Evolutionary conservation across 2,797 vertebrate genomes (phyloP), one percentile per base, ranked within the genome.

Genomic region (Platalea minor): DNA sequence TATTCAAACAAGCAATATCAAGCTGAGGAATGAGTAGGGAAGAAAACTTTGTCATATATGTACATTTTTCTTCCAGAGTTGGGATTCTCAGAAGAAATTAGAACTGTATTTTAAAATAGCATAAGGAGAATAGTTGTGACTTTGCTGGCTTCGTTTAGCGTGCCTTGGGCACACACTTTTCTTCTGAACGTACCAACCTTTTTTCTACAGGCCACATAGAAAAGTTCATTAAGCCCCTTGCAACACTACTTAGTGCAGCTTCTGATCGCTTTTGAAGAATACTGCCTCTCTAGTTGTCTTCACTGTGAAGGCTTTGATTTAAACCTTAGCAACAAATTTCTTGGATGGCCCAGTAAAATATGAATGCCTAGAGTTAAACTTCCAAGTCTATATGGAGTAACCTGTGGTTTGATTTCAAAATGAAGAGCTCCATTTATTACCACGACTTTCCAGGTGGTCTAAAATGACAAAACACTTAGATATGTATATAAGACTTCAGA

Each of bases 1-100:
- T 93, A 16, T 90, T 89, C 35, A 72, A 91, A 91, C 53, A 85
- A 76, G 29, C 26, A 63, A 11, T 68, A 85, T 54, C 45, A 85
- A 87, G 24, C 39, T 83, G 75, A 73, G 53, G 53, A 77, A 79
- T 33, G 57, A 92, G 25, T 48, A 93, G 29, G 57, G 70, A 85
- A 64, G 45, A 77, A 85, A 70, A 35, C 35, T 73, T 60, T 17
- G 6, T 78, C 21, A 10, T 46, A 7, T 46, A 25, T 21, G 3
- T 85, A n/a, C 4, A 2, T 67, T 81, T 91, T 88, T 79, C 11
- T 92, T 80, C 25, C 31, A 85, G 64, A 11, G 6, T 13, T 75
- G 41, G 13, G 29, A 43, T 95, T 94, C 68, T 87, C 29, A 74
- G 29, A 86, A 86, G 23, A 85, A 89, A 77, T 70, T 41, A 39